Conservation (phyloP, 2,113 vertebrate genomes). For the cattle (Bos taurus) region ARS-UCD2.0 NC_037338.1:54452001-54452500, state of each 20-base stretch:
- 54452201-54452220: conserved; percentile 63
- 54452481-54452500: neutral
- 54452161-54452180: neutral
- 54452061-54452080: too few relatives aligned
- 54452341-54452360: conserved; percentile 28
- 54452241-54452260: conserved; percentile 59
- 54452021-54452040: too few relatives aligned
- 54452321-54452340: neutral
- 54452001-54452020: too few relatives aligned
- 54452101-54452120: too few relatives aligned
- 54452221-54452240: conserved; percentile 49
- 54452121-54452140: too few relatives aligned
- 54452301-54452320: neutral
- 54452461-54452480: neutral
- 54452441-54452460: neutral
- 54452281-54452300: neutral
- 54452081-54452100: too few relatives aligned
- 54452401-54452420: neutral
- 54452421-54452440: neutral
- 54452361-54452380: neutral
- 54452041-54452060: too few relatives aligned
- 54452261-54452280: conserved; percentile 23
- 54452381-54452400: neutral
- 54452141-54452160: neutral
- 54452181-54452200: conserved; percentile 46